Conservation (phyloP, 2,888 invertebrate genomes). For the Seladonia tumulorum region DNA sequence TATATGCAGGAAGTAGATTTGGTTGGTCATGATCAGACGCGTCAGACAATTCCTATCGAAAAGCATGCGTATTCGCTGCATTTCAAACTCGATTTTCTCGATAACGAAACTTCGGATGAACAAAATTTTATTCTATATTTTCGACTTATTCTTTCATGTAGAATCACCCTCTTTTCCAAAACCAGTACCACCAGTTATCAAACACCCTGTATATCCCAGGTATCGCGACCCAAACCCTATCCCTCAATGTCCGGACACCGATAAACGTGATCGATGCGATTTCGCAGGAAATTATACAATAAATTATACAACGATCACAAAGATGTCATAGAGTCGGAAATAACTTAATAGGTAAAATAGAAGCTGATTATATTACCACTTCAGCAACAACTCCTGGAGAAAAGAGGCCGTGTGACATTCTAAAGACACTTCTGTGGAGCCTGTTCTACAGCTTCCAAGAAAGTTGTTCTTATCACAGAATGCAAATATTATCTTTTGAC, state of each 20-base stretch:
- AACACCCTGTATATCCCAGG: not conserved
- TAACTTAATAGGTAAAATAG: not conserved
- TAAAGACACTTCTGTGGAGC: not conserved
- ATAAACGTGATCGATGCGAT: not conserved
- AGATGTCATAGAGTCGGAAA: not conserved
- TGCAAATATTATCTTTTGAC: not conserved
- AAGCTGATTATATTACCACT: not conserved
- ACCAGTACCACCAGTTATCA: too few species aligned
- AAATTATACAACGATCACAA: not conserved
- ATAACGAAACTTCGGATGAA: too few species aligned
- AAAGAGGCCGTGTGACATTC: not conserved
- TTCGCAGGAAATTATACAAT: not conserved
- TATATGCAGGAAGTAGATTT: too few species aligned
- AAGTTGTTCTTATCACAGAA: not conserved
- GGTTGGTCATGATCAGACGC: too few species aligned
- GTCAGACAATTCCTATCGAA: too few species aligned
- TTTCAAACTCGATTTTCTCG: too few species aligned
- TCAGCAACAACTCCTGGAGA: not conserved
- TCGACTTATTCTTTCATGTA: too few species aligned
- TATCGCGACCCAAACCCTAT: not conserved
- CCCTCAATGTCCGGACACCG: not conserved
- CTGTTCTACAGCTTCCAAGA: not conserved
- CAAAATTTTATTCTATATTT: too few species aligned
- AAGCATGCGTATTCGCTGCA: too few species aligned
- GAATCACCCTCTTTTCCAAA: too few species aligned